Base-by-base conservation (phyloP, 2,888 invertebrate species). In the Athrips mouffetella region DNA sequence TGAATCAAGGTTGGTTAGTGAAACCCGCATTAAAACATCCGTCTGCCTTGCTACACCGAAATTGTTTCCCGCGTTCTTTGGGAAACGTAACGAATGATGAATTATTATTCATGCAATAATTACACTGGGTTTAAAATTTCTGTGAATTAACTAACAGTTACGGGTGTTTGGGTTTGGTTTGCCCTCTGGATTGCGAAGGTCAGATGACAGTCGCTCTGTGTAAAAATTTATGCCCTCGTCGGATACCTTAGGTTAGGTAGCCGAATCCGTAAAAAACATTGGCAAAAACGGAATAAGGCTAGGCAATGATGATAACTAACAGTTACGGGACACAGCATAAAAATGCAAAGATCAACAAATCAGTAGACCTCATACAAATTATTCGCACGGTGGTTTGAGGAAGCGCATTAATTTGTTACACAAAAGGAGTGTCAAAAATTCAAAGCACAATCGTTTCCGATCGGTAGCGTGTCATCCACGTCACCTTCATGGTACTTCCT, bases 401-500 rank as follows among this genome's bases (percentile, higher is more conserved):
- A 81, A 81, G 67, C 58, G 57, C 55, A 60, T 65, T 50, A 55
- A 53, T 53, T 70, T 66, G 60, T 67, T 68, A 61, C 77, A 76
- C 75, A 75, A 73, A 73, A 63, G 76, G 61, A 72, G 67, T 63
- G 67, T 73, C 73, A 72, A 78, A 80, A 76, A 86, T 85, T 82
- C 77, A 76, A 78, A 82, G 70, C 81, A 81, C 79, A 83, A 71
- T 58, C 73, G 78, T 78, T 86, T 87, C 86, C 87, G 85, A 86
- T 82, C 58, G 59, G 72, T 68, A 70, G 65, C 69, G 60, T 76
- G 78, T 78, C 59, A 76, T 76, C 63, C 67, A 67, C 67, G 72
- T 86, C 78, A 84, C 87, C 85, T 88, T 88, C 85, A 65, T 63
- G 54, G 67, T 58, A 80, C 78, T 87, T 87, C 88, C 87, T 86